Conservation (phyloP, 2,888 invertebrate species). For the Rosalia funebris region DNA sequence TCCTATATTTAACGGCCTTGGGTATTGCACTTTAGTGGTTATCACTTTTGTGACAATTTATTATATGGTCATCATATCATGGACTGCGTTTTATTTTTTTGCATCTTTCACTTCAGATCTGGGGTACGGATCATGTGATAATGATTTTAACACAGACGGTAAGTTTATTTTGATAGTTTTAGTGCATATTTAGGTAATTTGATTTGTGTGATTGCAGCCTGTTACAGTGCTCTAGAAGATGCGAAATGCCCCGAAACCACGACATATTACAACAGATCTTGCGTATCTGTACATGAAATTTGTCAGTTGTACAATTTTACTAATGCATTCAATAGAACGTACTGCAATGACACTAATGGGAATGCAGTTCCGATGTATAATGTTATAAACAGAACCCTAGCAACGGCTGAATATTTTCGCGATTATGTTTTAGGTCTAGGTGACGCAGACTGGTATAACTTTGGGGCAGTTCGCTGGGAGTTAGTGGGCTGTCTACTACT, state of each 20-base stretch:
- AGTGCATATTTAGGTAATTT: no score
- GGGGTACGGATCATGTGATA: constrained; percentile 76
- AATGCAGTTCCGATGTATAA: constrained; percentile 62
- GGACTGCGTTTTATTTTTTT: constrained; percentile 80
- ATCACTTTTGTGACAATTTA: constrained; percentile 79
- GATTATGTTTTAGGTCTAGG: constrained; percentile 81
- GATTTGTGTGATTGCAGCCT: no score
- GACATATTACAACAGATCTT: constrained; percentile 68
- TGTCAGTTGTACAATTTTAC: constrained; percentile 63
- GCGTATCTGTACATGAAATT: constrained; percentile 66
- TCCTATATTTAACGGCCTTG: constrained; percentile 72
- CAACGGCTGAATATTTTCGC: constrained; percentile 69
- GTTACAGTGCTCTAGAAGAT: constrained; percentile 75
- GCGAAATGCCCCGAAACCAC: constrained; percentile 64
- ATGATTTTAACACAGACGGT: constrained; percentile 71
- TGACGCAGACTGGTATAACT: constrained; percentile 77
- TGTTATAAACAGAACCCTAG: constrained; percentile 68
- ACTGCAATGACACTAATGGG: constrained; percentile 62
- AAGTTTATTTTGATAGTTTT: constrained; percentile 61
- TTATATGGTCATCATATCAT: constrained; percentile 83
- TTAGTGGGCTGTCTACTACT: constrained; percentile 73
- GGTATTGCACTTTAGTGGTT: constrained; percentile 76
- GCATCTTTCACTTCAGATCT: constrained; percentile 73
- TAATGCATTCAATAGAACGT: constrained; percentile 62
- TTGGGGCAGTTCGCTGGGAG: constrained; percentile 80